Conservation (phyloP, 2,888 invertebrate genomes). For the Cephus sareptanus region DNA sequence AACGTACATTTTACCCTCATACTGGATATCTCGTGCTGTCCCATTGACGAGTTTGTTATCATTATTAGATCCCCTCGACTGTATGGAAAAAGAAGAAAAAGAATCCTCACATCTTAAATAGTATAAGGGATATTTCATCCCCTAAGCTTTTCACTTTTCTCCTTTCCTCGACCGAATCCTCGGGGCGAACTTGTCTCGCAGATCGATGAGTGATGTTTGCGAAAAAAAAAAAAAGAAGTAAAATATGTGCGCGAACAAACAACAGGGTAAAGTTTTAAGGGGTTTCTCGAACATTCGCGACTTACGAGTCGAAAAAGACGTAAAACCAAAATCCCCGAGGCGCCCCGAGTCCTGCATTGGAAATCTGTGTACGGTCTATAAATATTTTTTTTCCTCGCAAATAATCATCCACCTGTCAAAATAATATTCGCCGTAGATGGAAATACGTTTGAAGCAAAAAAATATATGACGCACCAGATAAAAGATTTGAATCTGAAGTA, state of each 20-base stretch:
- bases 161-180: background rate
- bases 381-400: background rate
- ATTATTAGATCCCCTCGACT: background rate
- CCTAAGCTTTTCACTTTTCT: background rate
- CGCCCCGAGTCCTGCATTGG: background rate
- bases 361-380: background rate
- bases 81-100: too few relatives aligned
- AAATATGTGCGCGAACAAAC: background rate
- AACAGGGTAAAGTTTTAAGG: background rate
- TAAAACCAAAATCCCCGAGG: background rate
- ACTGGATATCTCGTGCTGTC: too few relatives aligned
- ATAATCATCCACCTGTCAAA: background rate
- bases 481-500: background rate
- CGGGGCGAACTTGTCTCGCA: background rate
- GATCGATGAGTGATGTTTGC: background rate
- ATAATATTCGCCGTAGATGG: background rate
- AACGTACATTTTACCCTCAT: background rate
- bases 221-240: too few relatives aligned
- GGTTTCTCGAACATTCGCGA: background rate
- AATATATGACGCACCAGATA: background rate
- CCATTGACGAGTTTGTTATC: background rate
- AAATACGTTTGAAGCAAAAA: background rate
- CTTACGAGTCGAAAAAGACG: background rate
- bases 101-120: background rate
- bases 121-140: background rate